Percentiles rank a stretch among this genome's conserved stretches.
Conservation (phyloP, 2,888 invertebrate species). For the Galeruca laticollis region DNA sequence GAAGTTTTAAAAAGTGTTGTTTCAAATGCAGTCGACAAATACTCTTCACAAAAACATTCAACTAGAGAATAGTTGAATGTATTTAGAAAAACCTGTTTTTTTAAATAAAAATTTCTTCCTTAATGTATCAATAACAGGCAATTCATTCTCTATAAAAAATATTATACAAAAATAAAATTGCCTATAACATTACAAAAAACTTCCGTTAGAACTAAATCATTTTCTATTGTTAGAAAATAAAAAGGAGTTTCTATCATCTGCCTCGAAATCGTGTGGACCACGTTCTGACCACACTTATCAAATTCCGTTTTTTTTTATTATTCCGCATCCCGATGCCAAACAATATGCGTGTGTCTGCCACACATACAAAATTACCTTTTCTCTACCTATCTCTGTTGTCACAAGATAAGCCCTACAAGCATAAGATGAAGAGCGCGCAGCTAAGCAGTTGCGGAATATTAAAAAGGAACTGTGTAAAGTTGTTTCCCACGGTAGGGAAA, state of each 20-base stretch:
- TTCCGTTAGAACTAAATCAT: background rate
- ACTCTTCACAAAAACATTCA: no score
- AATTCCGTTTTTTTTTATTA: conserved; percentile 31
- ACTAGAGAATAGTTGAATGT: no score
- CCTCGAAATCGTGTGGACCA: conserved; percentile 49
- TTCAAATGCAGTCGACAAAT: no score
- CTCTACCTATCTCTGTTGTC: conserved; percentile 30
- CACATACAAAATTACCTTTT: conserved; percentile 45
- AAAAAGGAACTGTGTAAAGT: conserved; percentile 48
- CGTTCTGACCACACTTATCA: conserved; percentile 55
- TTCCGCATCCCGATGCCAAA: conserved; percentile 40
- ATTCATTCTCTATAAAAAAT: no score
- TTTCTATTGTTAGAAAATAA: background rate
- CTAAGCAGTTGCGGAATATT: conserved; percentile 50
- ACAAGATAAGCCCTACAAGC: background rate
- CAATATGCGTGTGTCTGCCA: conserved; percentile 51
- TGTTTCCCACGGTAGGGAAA: conserved; percentile 56
- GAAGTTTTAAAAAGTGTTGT: no score
- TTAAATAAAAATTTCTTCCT: no score
- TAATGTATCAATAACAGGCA: no score
- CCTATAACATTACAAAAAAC: no score
- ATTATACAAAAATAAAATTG: no score
- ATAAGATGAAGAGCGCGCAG: conserved; percentile 31
- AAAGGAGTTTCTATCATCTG: conserved; percentile 11
- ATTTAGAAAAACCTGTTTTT: no score